phyloP scores from a whole-genome alignment of 2,888 invertebrate species.

The Uloborus plumipes region DNA sequence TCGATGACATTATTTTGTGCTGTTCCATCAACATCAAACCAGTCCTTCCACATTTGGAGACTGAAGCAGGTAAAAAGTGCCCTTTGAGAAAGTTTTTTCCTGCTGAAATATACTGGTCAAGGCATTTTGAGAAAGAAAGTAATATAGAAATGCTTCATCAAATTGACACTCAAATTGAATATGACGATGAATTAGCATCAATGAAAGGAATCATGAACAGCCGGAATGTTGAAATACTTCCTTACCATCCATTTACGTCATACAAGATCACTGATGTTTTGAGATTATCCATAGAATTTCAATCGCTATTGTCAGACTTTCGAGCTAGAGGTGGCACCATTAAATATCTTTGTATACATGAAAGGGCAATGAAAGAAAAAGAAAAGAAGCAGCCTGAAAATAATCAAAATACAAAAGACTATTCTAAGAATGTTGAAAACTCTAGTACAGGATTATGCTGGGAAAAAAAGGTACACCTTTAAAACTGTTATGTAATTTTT shows the following conservation, averaged over 20 bases:
- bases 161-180: conserved; percentile 46
- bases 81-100: conserved; percentile 81
- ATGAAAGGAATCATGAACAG: conserved; percentile 25
- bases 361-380: conserved; percentile 66
- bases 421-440: conserved; percentile 5
- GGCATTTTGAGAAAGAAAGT: conserved; percentile 67
- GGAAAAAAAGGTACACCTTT: conserved; percentile 62
- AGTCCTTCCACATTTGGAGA: conserved; percentile 88
- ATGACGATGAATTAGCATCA: conserved; percentile 31
- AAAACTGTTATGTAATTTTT: background rate
- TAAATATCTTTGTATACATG: conserved; percentile 66
- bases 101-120: conserved; percentile 80
- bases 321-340: conserved; percentile 85
- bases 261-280: conserved; percentile 78
- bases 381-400: conserved; percentile 65
- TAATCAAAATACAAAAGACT: background rate
- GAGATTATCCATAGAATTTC: conserved; percentile 78
- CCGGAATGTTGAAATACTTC: conserved; percentile 63
- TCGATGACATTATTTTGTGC: conserved; percentile 82
- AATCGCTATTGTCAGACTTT: conserved; percentile 85
- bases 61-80: conserved; percentile 84
- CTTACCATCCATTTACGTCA: conserved; percentile 81
- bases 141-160: conserved; percentile 34
- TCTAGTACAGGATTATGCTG: conserved; percentile 60
- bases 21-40: conserved; percentile 89